A percentile compares a stretch with the other conserved stretches of the same genome.
Conservation (phyloP, 1,140 invertebrate genomes). For the Stegodyphus mimosarum region DNA sequence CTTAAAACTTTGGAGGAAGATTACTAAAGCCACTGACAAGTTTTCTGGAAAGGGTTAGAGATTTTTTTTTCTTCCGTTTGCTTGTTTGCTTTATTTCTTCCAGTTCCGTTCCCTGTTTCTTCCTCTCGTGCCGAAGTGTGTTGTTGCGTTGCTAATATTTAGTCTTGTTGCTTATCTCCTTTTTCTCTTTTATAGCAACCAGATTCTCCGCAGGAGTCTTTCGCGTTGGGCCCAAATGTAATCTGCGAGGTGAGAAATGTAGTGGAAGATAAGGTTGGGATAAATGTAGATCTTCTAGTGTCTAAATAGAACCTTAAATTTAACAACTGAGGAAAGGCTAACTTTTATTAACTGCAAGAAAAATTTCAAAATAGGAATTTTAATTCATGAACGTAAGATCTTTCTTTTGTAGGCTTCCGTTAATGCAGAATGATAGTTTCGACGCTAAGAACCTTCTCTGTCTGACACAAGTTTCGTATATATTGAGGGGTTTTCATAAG, state of each 20-base stretch:
- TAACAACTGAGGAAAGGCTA: too few species aligned
- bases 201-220: not conserved
- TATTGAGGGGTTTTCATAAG: too few species aligned
- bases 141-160: not conserved
- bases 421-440: too few species aligned
- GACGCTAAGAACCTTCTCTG: too few species aligned
- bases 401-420: too few species aligned
- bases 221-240: conserved; percentile 16
- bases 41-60: conserved; percentile 42
- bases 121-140: not conserved
- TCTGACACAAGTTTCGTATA: too few species aligned
- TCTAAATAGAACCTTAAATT: too few species aligned
- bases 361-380: too few species aligned
- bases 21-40: conserved; percentile 55
- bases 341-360: too few species aligned
- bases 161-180: conserved; percentile 12
- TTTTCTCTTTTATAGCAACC: not conserved
- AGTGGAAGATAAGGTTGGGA: not conserved
- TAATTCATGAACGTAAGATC: too few species aligned
- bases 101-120: not conserved
- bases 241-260: conserved; percentile 6
- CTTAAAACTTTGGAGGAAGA: conserved; percentile 51
- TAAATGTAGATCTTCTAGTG: not conserved
- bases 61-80: conserved; percentile 9
- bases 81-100: not conserved